Evolutionary conservation across 2,888 invertebrate species (phyloP).

Genomic region (Meandrusa payeni): DNA sequence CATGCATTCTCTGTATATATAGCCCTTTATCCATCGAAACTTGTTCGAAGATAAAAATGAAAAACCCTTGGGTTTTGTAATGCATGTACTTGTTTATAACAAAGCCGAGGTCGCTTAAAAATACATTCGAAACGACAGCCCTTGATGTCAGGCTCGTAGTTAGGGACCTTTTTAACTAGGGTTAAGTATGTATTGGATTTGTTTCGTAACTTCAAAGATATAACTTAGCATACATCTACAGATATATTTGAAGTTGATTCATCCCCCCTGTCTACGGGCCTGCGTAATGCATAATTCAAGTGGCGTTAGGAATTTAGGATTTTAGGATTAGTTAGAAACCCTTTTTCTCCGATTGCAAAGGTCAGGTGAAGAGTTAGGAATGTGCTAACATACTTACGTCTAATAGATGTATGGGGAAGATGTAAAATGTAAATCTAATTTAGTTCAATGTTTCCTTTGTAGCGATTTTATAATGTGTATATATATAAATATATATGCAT

Average conservation of each 20-base stretch:
- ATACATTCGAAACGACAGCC: constrained; percentile 15
- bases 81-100: not conserved
- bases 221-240: no score
- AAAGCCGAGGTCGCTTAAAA: constrained; percentile 19
- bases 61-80: constrained; percentile 15
- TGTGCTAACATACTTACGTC: constrained; percentile 72
- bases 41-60: constrained; percentile 29
- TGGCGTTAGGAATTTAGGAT: constrained; percentile 61
- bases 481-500: constrained; percentile 55
- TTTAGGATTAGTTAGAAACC: constrained; percentile 61
- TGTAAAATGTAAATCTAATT: constrained; percentile 62
- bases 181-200: no score
- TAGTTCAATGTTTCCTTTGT: constrained; percentile 75
- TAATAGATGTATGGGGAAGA: constrained; percentile 55
- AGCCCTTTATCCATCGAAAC: constrained; percentile 38
- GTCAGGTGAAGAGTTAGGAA: constrained; percentile 35
- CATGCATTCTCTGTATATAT: constrained; percentile 49
- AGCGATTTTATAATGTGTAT: constrained; percentile 72
- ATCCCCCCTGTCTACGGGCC: no score
- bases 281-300: constrained; percentile 39
- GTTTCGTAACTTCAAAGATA: no score
- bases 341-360: constrained; percentile 44
- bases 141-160: constrained; percentile 10
- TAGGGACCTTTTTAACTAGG: no score
- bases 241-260: no score